Conservation (phyloP, 2,888 invertebrate genomes). For the Melolontha melolontha region DNA sequence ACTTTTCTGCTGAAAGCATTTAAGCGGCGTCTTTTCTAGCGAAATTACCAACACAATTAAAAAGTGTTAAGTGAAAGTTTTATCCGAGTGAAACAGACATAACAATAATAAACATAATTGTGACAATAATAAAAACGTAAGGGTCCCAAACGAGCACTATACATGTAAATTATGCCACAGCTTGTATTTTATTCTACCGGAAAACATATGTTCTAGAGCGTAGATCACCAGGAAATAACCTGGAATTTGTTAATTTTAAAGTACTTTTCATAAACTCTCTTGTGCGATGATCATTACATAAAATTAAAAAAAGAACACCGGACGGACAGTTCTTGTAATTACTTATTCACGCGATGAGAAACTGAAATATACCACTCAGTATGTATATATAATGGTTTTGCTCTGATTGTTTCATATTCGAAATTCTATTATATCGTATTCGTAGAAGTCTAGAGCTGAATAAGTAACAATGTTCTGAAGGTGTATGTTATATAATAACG, state of each 20-base stretch:
- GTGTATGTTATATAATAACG: conserved; percentile 3
- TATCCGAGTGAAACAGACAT: neutral
- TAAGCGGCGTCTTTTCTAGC: conserved; percentile 1
- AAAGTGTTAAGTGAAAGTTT: conserved; percentile 25
- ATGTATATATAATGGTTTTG: conserved; percentile 31
- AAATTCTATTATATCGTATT: conserved; percentile 18
- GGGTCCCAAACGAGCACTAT: too few species aligned
- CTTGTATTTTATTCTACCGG: neutral
- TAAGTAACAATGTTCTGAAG: neutral
- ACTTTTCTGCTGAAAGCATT: neutral
- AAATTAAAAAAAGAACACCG: conserved; percentile 16
- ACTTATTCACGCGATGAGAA: conserved; percentile 32
- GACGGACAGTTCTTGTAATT: conserved; percentile 8
- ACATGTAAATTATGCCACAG: too few species aligned
- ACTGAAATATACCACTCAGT: conserved; percentile 10
- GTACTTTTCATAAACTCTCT: conserved; percentile 11
- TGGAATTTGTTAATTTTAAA: conserved; percentile 12
- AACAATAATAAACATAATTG: conserved; percentile 8
- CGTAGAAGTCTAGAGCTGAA: neutral
- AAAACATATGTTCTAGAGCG: conserved; percentile 11
- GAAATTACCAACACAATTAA: conserved; percentile 7
- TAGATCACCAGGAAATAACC: conserved; percentile 13
- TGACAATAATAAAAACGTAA: too few species aligned
- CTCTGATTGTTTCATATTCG: conserved; percentile 35
- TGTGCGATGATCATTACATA: conserved; percentile 19